A percentile compares a stretch with the other conserved stretches of the same genome.
Conservation (phyloP, 2,888 invertebrate genomes). For the Anthoptus insignis region DNA sequence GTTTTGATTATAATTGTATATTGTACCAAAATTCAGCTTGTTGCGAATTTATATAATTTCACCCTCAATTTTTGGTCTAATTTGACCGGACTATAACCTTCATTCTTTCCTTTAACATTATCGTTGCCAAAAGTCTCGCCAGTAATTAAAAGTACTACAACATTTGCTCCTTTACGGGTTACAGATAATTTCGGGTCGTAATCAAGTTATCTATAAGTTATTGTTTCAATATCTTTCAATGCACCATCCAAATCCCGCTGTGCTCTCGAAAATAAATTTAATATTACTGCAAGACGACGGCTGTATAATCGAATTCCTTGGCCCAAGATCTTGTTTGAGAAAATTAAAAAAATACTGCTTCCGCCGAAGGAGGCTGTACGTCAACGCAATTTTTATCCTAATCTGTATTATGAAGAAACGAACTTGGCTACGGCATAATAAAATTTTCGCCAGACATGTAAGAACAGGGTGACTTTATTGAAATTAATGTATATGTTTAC, state of each 20-base stretch:
- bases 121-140: too few species aligned
- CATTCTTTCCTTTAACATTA: too few species aligned
- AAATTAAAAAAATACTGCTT: slow-evolving; percentile 83
- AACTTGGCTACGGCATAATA: slow-evolving; percentile 33
- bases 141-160: neutral
- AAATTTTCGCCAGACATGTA: slow-evolving; percentile 25
- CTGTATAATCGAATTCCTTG: slow-evolving; percentile 76
- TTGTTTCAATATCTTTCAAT: slow-evolving; percentile 52
- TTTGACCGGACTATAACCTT: too few species aligned
- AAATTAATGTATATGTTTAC: slow-evolving; percentile 15
- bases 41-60: too few species aligned
- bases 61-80: too few species aligned
- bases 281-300: slow-evolving; percentile 67
- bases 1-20: too few species aligned
- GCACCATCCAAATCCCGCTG: slow-evolving; percentile 55
- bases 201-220: slow-evolving; percentile 24
- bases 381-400: slow-evolving; percentile 82
- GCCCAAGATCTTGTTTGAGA: slow-evolving; percentile 75
- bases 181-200: slow-evolving; percentile 4
- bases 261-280: slow-evolving; percentile 69
- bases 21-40: too few species aligned
- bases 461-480: neutral
- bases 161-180: neutral
- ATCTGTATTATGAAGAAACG: slow-evolving; percentile 79
- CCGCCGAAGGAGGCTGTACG: slow-evolving; percentile 66